Evolutionary conservation across 2,113 vertebrate genomes (phyloP), one percentile per base, ranked within the genome.

Genomic region (Nesoenas mayeri): DNA sequence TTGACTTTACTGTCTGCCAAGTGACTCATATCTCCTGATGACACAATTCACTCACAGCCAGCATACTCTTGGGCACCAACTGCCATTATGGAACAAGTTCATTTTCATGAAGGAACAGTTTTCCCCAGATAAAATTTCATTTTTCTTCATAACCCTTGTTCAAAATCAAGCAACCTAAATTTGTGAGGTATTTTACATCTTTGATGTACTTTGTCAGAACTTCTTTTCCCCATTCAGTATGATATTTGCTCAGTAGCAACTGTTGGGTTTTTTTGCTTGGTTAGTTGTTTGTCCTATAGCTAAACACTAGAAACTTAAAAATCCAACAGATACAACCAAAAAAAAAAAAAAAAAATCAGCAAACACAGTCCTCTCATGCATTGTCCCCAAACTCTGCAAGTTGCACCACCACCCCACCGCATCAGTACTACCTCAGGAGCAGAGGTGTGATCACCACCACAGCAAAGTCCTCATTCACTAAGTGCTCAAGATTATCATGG

Each of bases 11-110:
- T 19, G 62, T 47, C 54, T 91, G 85, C 71, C 66, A 70, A 85
- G 47, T 93, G 92, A 94, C 64, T 96, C 92, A 90, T 69, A 50
- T 62, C 74, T 90, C 36, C 50, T 13, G 67, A 83, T 54, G 74
- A 83, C 62, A 91, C 44, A 75, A 57, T 22, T 72, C 9, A 6
- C 40, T 88, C 29, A 6, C 5, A 75, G 44, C 57, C 66, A 95
- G 70, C 34, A 72, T 13, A 3, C 22, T 26, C 40, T 69, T 19
- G 36, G 54, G 56, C 34, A 77, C 36, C 72, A 90, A n/a, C 4
- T 19, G 50, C 65, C 62, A 61, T 54, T 54, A 65, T 0, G 0
- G 47, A 77, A 21, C 14, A 83, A 82, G 44, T 54, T 57, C 1
- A 4, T 85, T 88, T 88, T 85, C 71, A 13, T 9, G 10, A 44